Conservation (phyloP, 2,797 vertebrate species). For the Falco columbarius region DNA sequence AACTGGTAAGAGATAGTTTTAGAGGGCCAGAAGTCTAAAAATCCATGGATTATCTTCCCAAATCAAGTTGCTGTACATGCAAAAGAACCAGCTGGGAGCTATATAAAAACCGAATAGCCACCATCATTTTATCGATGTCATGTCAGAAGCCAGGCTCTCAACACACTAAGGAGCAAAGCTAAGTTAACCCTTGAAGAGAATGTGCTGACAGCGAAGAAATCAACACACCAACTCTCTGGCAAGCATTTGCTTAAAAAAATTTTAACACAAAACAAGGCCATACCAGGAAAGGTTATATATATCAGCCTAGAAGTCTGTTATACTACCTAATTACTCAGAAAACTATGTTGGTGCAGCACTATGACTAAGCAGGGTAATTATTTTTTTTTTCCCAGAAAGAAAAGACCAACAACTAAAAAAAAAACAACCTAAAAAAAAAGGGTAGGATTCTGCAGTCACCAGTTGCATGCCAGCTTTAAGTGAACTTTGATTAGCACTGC, state of each 20-base stretch:
- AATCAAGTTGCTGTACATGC: not conserved
- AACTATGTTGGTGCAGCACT: not conserved
- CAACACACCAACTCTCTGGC: not conserved
- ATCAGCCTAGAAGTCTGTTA: not conserved
- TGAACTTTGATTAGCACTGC: not conserved
- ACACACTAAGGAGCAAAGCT: not conserved
- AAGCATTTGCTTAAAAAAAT: not conserved
- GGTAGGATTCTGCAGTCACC: not conserved
- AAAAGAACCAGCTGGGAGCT: not conserved
- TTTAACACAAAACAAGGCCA: slow-evolving; percentile 35
- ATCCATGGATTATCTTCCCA: not conserved
- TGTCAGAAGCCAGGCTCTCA: not conserved
- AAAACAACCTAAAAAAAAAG: not conserved
- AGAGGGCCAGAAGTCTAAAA: not conserved
- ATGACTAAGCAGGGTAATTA: slow-evolving; percentile 13
- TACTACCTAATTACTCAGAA: slow-evolving; percentile 1
- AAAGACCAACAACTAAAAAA: no score
- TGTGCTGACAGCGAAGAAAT: not conserved
- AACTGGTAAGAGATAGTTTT: not conserved
- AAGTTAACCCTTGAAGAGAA: not conserved
- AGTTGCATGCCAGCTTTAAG: not conserved
- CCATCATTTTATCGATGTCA: not conserved
- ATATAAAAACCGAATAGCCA: not conserved
- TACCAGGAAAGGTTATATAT: slow-evolving; percentile 30
- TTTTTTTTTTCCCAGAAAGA: no score